phyloP scores from a whole-genome alignment of 2,888 invertebrate genomes.

The Deilephila porcellus region DNA sequence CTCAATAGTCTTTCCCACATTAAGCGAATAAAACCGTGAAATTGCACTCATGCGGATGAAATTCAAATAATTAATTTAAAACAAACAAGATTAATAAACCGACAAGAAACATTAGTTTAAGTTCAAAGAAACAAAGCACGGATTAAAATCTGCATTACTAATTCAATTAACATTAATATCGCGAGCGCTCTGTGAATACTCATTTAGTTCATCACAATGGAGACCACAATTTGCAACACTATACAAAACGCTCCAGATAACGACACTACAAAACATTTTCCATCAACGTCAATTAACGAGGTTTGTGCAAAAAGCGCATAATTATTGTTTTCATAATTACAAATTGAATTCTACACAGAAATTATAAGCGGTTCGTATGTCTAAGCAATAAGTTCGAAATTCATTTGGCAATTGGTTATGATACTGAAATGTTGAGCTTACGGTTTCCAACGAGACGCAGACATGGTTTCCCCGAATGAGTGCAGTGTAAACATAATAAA shows the following conservation, averaged over 20 bases:
- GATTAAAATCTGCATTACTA: conserved; percentile 9
- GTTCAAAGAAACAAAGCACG: background rate
- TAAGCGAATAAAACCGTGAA: too few relatives aligned
- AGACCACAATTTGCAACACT: conserved; percentile 39
- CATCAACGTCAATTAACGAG: conserved; percentile 47
- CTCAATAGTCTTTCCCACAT: too few relatives aligned
- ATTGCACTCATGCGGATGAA: too few relatives aligned
- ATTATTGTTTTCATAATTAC: conserved; percentile 43
- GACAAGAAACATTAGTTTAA: background rate
- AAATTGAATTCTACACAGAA: conserved; percentile 26
- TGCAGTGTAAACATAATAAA: conserved; percentile 69
- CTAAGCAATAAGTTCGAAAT: conserved; percentile 33
- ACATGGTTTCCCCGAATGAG: conserved; percentile 56
- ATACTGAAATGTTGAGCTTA: conserved; percentile 31
- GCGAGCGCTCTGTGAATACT: background rate
- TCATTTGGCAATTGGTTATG: conserved; percentile 29
- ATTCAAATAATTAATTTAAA: too few relatives aligned
- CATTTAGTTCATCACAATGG: conserved; percentile 4
- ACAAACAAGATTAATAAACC: too few relatives aligned
- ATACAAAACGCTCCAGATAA: conserved; percentile 40
- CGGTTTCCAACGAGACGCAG: conserved; percentile 48
- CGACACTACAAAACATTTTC: conserved; percentile 46
- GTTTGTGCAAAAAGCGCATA: conserved; percentile 44
- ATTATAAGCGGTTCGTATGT: conserved; percentile 19
- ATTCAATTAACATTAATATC: conserved; percentile 8